Base-by-base conservation (phyloP, 2,888 invertebrate genomes). In the Agriopis leucophaearia region DNA sequence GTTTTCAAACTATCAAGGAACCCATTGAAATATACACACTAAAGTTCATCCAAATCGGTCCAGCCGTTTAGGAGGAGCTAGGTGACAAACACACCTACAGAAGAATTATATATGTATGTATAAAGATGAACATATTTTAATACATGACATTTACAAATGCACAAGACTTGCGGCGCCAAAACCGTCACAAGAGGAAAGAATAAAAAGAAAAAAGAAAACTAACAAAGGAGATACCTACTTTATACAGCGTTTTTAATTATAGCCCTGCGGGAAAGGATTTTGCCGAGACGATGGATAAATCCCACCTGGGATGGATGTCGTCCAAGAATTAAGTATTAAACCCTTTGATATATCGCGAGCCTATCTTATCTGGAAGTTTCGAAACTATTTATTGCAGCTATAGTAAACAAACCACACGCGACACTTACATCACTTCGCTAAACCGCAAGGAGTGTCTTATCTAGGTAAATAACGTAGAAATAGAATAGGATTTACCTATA, bases 341-440 rank as follows among this genome's bases (percentile, higher is more conserved):
- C 36, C 45, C 38, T 64, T 58, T 57, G 51, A 45, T 57, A n/a
- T 35, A 27, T 40, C 9, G 8, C 59, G 9, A 0, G 8, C 12
- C 18, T 61, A 67, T 67, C 64, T 70, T 67, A 70, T 70, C 64
- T 9, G n/a, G 16, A 58, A 36, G 44, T 64, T 66, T 62, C 50
- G 36, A 64, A 70, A 62, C 44, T 64, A 62, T 67, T 66, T 60
- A 64, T 66, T 66, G 18, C 44, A 50, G 13, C 16, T 38, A 48
- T 44, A 50, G 62, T 71, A 63, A 63, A 67, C 42, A 59, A 59
- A 59, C 62, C 57, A 51, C 64, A 60, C 52, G 48, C 56, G 59
- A 56, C 45, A 44, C 50, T 48, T 45, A 42, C 51, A 51, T 38
- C 45, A 62, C 55, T 36, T 13, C 15, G 58, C 27, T 36, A 36